These are phyloP conservation scores for Macrotis lagotis DNA, from an alignment of 2,113 vertebrate genomes.

Conservation along the genomic window DNA sequence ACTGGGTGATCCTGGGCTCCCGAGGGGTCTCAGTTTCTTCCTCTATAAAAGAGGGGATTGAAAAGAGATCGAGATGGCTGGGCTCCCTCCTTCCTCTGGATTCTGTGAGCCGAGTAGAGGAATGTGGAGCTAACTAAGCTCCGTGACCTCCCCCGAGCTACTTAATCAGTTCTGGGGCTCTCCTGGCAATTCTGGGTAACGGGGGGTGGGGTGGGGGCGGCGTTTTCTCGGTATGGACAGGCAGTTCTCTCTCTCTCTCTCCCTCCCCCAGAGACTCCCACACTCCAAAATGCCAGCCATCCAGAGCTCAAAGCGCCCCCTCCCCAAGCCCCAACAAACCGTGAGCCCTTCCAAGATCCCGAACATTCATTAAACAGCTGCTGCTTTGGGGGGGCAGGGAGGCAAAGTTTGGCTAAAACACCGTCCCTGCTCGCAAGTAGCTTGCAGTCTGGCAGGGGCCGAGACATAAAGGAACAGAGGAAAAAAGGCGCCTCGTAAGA, in stretches of 20 bases:
- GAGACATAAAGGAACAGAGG: background rate
- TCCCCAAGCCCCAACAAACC: background rate
- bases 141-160: background rate
- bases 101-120: background rate
- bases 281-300: background rate
- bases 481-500: background rate
- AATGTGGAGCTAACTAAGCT: background rate
- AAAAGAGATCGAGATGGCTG: background rate
- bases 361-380: background rate
- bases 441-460: background rate
- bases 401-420: background rate
- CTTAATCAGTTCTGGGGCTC: background rate
- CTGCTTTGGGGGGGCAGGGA: background rate
- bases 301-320: background rate
- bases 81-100: background rate
- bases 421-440: background rate
- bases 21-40: background rate
- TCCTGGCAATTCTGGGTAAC: background rate
- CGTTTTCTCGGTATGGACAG: background rate
- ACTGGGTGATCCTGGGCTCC: background rate
- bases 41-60: background rate
- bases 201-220: background rate
- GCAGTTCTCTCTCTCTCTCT: background rate
- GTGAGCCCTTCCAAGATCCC: background rate
- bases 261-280: background rate